phyloP scores from a whole-genome alignment of 2,113 vertebrate genomes.

The Chelonoidis abingdonii region DNA sequence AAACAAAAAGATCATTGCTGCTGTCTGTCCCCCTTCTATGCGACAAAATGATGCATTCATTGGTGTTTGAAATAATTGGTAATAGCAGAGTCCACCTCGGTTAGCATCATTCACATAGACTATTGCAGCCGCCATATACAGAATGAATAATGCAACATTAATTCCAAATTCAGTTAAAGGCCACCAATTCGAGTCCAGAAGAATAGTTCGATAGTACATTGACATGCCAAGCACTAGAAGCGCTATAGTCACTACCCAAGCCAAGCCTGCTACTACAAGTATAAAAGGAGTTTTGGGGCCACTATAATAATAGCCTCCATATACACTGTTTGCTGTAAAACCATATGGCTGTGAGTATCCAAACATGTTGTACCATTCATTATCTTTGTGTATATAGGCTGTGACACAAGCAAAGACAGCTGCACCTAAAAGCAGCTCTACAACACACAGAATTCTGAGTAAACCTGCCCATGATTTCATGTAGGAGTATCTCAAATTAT shows the following conservation, averaged over 20 bases:
- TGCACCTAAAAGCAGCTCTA: conserved; percentile 89
- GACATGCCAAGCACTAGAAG: conserved; percentile 92
- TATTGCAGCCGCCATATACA: conserved; percentile 87
- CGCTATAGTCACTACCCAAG: conserved; percentile 90
- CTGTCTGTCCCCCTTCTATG: conserved; percentile 91
- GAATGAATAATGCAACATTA: conserved; percentile 85
- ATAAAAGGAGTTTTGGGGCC: conserved; percentile 93
- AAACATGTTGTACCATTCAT: conserved; percentile 95
- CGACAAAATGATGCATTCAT: conserved; percentile 89
- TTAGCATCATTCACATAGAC: conserved; percentile 92
- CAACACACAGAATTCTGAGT: conserved; percentile 87
- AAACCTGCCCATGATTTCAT: conserved; percentile 98
- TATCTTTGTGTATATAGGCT: conserved; percentile 95
- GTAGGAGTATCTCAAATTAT: conserved; percentile 87
- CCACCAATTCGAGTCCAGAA: conserved; percentile 95
- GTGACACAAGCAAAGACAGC: conserved; percentile 95
- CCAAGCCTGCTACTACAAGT: conserved; percentile 88
- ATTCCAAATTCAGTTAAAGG: conserved; percentile 91
- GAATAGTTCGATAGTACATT: conserved; percentile 94
- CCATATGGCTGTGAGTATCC: conserved; percentile 86
- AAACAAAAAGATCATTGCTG: conserved; percentile 92
- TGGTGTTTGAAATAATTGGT: conserved; percentile 86
- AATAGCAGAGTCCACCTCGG: conserved; percentile 91
- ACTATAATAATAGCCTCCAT: conserved; percentile 82
- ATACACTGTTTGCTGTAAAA: conserved; percentile 75